phyloP scores from a whole-genome alignment of 2,888 invertebrate species.

The Ectobius pallidus region DNA sequence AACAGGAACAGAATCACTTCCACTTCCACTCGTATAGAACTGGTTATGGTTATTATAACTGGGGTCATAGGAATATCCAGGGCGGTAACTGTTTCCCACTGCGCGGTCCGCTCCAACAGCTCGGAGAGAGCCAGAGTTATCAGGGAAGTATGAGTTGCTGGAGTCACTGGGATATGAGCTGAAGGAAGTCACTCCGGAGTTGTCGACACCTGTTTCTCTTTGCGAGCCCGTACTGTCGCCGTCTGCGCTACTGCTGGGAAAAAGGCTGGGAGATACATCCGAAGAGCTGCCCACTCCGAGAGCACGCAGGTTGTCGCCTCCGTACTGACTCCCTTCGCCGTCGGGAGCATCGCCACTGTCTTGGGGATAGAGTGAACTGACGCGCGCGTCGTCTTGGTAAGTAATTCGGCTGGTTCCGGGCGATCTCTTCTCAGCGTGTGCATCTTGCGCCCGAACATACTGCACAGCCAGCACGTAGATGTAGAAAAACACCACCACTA shows the following conservation, averaged over 20 bases:
- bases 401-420: background rate
- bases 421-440: background rate
- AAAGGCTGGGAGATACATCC: background rate
- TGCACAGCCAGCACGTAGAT: conserved; percentile 38
- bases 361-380: background rate
- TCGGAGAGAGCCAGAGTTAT: background rate
- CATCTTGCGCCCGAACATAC: conserved; percentile 31
- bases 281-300: background rate
- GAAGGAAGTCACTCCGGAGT: background rate
- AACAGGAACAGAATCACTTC: background rate
- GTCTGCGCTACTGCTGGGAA: background rate
- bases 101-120: conserved; percentile 18
- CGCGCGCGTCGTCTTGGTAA: background rate
- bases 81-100: conserved; percentile 35
- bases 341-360: background rate
- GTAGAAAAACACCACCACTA: conserved; percentile 37
- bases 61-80: conserved; percentile 35
- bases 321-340: too few species aligned
- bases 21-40: background rate
- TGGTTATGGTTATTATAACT: conserved; percentile 34
- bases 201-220: background rate
- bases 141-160: background rate
- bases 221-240: background rate
- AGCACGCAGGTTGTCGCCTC: background rate
- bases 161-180: background rate